Conservation (phyloP, 2,888 invertebrate species). For the Heterodera filipjevi region DNA sequence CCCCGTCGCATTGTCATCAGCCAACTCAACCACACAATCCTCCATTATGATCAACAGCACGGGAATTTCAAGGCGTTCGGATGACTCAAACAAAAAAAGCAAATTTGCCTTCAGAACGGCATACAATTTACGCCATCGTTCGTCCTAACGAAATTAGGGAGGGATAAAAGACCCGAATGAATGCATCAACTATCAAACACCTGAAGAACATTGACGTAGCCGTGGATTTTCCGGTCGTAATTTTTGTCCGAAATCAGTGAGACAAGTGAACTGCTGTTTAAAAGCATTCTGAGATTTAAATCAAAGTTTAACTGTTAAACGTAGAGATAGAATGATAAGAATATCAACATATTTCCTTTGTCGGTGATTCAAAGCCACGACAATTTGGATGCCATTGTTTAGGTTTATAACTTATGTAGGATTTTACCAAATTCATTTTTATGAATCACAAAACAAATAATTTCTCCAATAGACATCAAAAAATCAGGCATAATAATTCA, state of each 20-base stretch:
- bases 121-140: conserved; percentile 55
- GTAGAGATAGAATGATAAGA: too few relatives aligned
- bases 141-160: conserved; percentile 54
- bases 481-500: conserved; percentile 82
- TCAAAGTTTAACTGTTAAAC: too few relatives aligned
- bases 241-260: conserved; percentile 39
- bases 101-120: conserved; percentile 62
- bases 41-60: conserved; percentile 60
- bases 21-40: conserved; percentile 61
- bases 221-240: conserved; percentile 44
- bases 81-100: conserved; percentile 57
- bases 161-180: not conserved
- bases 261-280: conserved; percentile 26
- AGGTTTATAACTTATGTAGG: not conserved
- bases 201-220: conserved; percentile 45
- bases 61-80: conserved; percentile 49
- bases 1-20: conserved; percentile 63
- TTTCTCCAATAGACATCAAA: not conserved
- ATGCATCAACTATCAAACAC: conserved; percentile 12
- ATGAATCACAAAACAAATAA: not conserved
- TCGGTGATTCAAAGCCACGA: too few relatives aligned
- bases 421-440: not conserved
- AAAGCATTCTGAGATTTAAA: conserved; percentile 21
- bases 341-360: not conserved
- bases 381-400: too few relatives aligned